Conservation (phyloP, 1,140 invertebrate genomes). For the roundworm (Caenorhabditis elegans) region WBcel235 BX284604.4:8693501-8694000, state of each 20-base stretch:
- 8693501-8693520: neutral
- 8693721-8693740: conserved; percentile 15
- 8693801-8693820: neutral
- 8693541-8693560: neutral
- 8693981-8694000: neutral
- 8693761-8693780: neutral
- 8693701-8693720: neutral
- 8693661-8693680: no score
- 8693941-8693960: no score
- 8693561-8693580: neutral
- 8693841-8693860: neutral
- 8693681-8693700: neutral
- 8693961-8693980: no score
- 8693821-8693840: neutral
- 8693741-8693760: neutral
- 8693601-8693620: no score
- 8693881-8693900: neutral
- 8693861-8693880: neutral
- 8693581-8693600: neutral
- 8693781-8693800: neutral
- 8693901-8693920: neutral
- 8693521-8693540: neutral
- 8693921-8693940: no score
- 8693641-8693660: no score
- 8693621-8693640: no score